Evolutionary conservation across 1,140 invertebrate species (phyloP).

Genomic region (Megalopta genalis): DNA sequence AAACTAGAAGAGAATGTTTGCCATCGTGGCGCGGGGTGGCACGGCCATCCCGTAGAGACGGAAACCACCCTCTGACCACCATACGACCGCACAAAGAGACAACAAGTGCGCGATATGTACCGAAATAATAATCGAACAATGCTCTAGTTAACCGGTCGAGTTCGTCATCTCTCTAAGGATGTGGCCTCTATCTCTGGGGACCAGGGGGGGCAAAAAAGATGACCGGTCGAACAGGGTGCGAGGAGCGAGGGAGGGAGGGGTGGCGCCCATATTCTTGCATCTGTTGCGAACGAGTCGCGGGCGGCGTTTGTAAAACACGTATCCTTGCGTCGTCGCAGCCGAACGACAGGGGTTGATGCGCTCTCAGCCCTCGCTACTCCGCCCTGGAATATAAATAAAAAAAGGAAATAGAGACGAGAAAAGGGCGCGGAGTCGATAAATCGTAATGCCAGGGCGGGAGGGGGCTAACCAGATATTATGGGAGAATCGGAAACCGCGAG

Average conservation of each 20-base stretch:
- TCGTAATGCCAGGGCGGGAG: constrained; percentile 33
- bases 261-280: constrained; percentile 56
- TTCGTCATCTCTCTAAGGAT: constrained; percentile 46
- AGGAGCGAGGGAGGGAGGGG: constrained; percentile 22
- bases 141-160: constrained; percentile 77
- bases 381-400: constrained; percentile 47
- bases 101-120: constrained; percentile 81
- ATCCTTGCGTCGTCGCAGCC: constrained; percentile 31
- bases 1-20: too few species aligned
- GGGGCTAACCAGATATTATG: constrained; percentile 17
- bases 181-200: constrained; percentile 50
- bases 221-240: constrained; percentile 24
- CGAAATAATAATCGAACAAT: constrained; percentile 81
- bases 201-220: constrained; percentile 37
- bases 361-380: constrained; percentile 38
- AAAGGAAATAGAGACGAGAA: constrained; percentile 34
- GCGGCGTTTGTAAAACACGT: constrained; percentile 58
- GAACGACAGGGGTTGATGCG: constrained; percentile 24
- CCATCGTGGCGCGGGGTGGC: background rate
- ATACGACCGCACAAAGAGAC: constrained; percentile 77
- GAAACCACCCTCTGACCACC: constrained; percentile 50
- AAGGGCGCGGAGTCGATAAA: constrained; percentile 60
- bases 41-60: constrained; percentile 18
- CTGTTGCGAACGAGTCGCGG: constrained; percentile 58
- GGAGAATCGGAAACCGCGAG: constrained; percentile 21